Base-by-base conservation (phyloP, 53 echinoderm and acorn worm genomes). In the Patiria pectinifera region DNA sequence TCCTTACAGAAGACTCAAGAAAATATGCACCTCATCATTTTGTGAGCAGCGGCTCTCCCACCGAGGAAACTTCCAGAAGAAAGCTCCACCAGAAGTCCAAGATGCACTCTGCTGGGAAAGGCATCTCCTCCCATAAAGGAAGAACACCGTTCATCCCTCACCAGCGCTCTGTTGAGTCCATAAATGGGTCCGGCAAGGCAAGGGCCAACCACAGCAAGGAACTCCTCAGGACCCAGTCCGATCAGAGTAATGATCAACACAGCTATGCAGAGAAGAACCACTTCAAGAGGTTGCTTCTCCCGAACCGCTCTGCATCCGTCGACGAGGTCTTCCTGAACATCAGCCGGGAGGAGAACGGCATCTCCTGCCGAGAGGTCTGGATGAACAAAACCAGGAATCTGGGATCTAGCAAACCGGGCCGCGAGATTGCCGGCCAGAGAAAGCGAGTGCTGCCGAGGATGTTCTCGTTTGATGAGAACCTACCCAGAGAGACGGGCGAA, bases 311-410 rank as follows among this genome's bases (percentile, higher is more conserved):
- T 15, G 82, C 86, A n/a, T 92, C 92, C 35, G 92, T 71, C 18
- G 92, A 92, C 35, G 92, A 92, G 21, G 92, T 92, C 69, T 92
- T 92, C 71, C 59, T 92, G 7, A 80, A 92, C 80, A 80, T 92
- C 71, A 86, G 75, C 43, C 63, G 69, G 15, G 92, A 92, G 79
- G 82, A 88, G 43, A 76, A 88, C 60, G 77, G 61, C 45, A 88
- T 88, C 88, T 77, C 78, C 45, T 88, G 88, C 78, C 77, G 59
- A 60, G 88, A 88, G 14, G 77, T 88, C 59, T 78, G 35, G 49
- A 12, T 45, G 35, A 78, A 61, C 18, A 26, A 62, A 6, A 78
- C 77, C 8, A 48, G 49, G 13, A 86, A 86, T 48, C 53, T 59
- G 10, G 35, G 23, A 72, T 48, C 74, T 74, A 72, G 47, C 88